Percentiles rank a stretch among this genome's conserved stretches.
Evolutionary conservation across 1,140 invertebrate species (phyloP).

Genomic region (Drosophila suzukii): DNA sequence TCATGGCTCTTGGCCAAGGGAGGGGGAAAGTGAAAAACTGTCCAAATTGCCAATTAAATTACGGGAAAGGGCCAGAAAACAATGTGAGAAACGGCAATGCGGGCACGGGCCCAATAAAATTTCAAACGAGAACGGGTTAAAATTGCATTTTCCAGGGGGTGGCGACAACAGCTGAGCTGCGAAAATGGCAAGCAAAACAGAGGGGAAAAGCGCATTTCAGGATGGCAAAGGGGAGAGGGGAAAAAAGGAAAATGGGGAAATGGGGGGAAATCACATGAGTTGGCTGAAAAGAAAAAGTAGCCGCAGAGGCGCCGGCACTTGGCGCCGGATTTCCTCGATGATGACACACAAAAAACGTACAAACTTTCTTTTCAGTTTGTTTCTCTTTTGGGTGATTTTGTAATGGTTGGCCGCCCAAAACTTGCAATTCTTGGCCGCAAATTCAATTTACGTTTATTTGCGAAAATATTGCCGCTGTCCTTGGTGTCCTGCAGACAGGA

Average conservation of each 20-base stretch:
- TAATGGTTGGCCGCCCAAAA: slow-evolving; percentile 29
- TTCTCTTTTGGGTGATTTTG: slow-evolving; percentile 34
- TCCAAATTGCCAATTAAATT: slow-evolving; percentile 75
- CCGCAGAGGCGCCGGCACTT: slow-evolving; percentile 54
- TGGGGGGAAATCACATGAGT: slow-evolving; percentile 31
- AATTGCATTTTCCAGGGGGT: slow-evolving; percentile 49
- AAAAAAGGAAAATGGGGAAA: neutral
- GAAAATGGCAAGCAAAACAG: slow-evolving; percentile 71
- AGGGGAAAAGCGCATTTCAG: slow-evolving; percentile 41
- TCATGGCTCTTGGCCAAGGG: slow-evolving; percentile 42
- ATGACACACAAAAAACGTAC: slow-evolving; percentile 39
- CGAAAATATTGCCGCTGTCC: slow-evolving; percentile 44
- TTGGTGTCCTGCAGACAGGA: slow-evolving; percentile 9
- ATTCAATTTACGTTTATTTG: slow-evolving; percentile 71
- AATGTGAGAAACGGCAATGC: slow-evolving; percentile 26
- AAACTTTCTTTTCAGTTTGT: slow-evolving; percentile 45
- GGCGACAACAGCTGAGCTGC: slow-evolving; percentile 50
- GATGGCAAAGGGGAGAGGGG: neutral
- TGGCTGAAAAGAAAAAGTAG: slow-evolving; percentile 40
- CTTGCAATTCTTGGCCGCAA: slow-evolving; percentile 39
- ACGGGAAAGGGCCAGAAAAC: slow-evolving; percentile 29
- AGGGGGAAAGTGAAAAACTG: slow-evolving; percentile 68
- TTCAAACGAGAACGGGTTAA: slow-evolving; percentile 29
- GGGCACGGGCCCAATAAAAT: slow-evolving; percentile 34
- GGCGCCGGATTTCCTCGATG: slow-evolving; percentile 47